A percentile compares a stretch with the other conserved stretches of the same genome.
Conservation (phyloP, 2,888 invertebrate species). For the Epinotia bilunana region DNA sequence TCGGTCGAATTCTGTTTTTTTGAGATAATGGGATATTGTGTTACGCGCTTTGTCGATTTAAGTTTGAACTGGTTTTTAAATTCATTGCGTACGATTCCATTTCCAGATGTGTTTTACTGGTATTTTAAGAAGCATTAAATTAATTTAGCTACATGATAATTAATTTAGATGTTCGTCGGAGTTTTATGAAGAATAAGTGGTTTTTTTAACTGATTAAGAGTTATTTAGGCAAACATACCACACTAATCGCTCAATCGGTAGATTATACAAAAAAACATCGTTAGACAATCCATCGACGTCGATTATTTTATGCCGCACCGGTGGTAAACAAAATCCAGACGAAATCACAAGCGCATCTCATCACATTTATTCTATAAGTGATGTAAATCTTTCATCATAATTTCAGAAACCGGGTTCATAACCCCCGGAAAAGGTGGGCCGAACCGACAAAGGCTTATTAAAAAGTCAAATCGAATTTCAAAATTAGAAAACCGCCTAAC, state of each 20-base stretch:
- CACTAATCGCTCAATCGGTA: too few species aligned
- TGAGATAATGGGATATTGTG: conserved; percentile 81
- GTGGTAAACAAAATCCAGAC: too few species aligned
- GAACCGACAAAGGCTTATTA: conserved; percentile 43
- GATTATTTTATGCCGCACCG: too few species aligned
- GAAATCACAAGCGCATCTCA: too few species aligned
- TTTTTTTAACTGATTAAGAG: background rate
- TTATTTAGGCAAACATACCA: too few species aligned
- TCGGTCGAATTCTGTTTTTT: conserved; percentile 79
- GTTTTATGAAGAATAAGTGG: background rate
- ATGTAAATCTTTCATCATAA: conserved; percentile 1
- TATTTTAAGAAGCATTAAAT: conserved; percentile 23
- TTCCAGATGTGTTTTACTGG: conserved; percentile 26
- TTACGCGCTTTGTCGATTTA: conserved; percentile 67
- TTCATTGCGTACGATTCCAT: conserved; percentile 31
- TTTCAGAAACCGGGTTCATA: conserved; percentile 16
- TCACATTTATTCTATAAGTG: too few species aligned
- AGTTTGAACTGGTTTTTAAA: conserved; percentile 56
- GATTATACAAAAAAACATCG: too few species aligned
- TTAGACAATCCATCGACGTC: too few species aligned
- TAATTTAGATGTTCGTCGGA: conserved; percentile 6
- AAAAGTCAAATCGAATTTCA: conserved; percentile 61
- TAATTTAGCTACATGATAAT: conserved; percentile 16
- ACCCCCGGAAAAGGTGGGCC: conserved; percentile 40
- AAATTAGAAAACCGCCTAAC: conserved; percentile 61